Conservation (phyloP, 1,140 invertebrate species). For the Neodiprion fabricii region DNA sequence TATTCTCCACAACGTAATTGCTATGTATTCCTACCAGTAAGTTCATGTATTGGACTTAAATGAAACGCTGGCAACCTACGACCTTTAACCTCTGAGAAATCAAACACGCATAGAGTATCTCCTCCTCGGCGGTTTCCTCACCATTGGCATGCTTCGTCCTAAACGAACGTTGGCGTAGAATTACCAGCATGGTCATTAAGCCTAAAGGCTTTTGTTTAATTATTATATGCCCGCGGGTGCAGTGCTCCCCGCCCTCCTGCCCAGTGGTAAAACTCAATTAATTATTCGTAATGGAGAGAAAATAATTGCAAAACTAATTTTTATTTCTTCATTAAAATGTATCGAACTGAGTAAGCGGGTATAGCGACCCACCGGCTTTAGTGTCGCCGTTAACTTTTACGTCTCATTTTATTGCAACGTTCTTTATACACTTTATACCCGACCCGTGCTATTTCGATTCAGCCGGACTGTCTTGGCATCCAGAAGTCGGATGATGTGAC, state of each 20-base stretch:
- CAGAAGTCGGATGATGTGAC: neutral
- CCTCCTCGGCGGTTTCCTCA: neutral
- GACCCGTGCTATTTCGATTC: slow-evolving; percentile 4
- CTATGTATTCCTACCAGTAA: too few species aligned
- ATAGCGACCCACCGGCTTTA: neutral
- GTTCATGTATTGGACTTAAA: neutral
- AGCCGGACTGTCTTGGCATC: slow-evolving; percentile 1
- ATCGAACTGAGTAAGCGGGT: neutral
- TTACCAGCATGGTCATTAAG: neutral
- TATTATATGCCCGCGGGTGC: neutral
- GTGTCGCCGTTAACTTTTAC: slow-evolving; percentile 2
- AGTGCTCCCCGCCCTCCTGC: neutral
- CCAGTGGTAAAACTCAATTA: neutral
- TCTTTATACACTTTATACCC: slow-evolving; percentile 1
- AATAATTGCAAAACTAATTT: slow-evolving; percentile 2
- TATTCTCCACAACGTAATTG: too few species aligned
- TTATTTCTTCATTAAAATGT: slow-evolving; percentile 3
- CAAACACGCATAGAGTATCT: neutral
- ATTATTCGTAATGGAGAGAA: neutral
- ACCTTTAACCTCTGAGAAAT: neutral
- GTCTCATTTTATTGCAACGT: slow-evolving; percentile 3
- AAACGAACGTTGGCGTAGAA: neutral
- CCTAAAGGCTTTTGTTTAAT: neutral
- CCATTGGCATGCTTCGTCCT: neutral
- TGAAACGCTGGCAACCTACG: neutral